These are phyloP conservation scores for Neotragus moschatus DNA, from an alignment of 2,113 vertebrate species.

Conservation along the genomic window DNA sequence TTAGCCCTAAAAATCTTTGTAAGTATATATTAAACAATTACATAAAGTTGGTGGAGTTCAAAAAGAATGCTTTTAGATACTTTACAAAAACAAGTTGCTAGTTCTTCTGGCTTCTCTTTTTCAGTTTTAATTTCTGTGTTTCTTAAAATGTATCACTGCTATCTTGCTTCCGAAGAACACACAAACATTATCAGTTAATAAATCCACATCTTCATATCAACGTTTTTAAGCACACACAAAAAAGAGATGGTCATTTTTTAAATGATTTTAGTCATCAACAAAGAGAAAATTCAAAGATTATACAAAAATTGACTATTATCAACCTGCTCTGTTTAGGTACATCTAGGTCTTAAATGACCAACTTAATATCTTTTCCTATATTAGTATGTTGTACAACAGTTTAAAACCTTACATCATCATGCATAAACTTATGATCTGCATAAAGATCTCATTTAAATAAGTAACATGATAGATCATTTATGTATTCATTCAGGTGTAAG, in stretches of 20 bases:
- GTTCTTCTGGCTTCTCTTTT: background rate
- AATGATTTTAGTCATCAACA: background rate
- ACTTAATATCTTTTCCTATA: background rate
- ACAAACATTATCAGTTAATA: background rate
- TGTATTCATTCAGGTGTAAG: background rate
- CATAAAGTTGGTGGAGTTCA: background rate
- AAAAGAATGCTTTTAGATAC: slow-evolving; percentile 8
- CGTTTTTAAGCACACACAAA: background rate
- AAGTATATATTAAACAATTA: slow-evolving; percentile 50
- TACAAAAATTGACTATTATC: background rate
- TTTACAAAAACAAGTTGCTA: background rate
- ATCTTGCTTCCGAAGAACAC: background rate
- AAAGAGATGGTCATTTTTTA: background rate
- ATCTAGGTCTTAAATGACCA: background rate
- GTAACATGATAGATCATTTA: background rate
- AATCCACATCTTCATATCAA: background rate
- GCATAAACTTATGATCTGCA: background rate
- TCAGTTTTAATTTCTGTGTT: background rate
- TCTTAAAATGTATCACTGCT: background rate
- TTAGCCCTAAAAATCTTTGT: slow-evolving; percentile 57
- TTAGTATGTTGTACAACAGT: background rate
- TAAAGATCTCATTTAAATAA: background rate
- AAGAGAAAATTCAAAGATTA: background rate
- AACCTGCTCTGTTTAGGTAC: background rate
- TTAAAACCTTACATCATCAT: background rate